Evolutionary conservation across 2,113 vertebrate species (phyloP), one percentile per base, ranked within the genome.

Genomic region (Aspiorhynchus laticeps): DNA sequence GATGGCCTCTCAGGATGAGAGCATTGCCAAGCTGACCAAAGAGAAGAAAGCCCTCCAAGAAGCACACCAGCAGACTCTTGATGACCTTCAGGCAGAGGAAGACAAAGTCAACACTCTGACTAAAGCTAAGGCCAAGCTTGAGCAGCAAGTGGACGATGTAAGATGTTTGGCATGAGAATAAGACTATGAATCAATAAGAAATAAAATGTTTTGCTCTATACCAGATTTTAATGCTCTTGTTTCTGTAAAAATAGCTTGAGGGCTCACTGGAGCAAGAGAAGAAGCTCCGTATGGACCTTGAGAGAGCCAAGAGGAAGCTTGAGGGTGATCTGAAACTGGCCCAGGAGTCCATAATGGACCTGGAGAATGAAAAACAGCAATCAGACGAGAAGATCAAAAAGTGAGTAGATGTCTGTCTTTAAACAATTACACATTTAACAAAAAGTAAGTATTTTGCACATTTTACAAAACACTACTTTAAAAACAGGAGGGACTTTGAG

Each of bases 401-500:
- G 74, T 48, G 5, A 77, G 76, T 21, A 2, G 43, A 17, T 17
- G 7, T 7, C 46, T 31, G 0, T 8, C 17, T 21, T 71, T 33
- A 15, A 1, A 69, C 4, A 69, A 38, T 73, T 11, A 10, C 2
- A 8, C 17, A n/a, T n/a, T n/a, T n/a, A n/a, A n/a, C n/a, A n/a
- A 7, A 9, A 43, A 19, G n/a, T n/a, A 73, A n/a, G 51, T 46
- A 76, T 76, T 15, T 77, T 17, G 5, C n/a, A 77, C 14, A 31
- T 51, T 46, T 78, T 46, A 28, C 12, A 26, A 53, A 51, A 28
- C 12, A 33, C 2, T 53, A 31, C 31, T 36, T 28, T 53, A 15
- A n/a, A 31, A 80, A 90, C 87, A 96, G 95, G 91, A 96, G 95
- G 88, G 95, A 96, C 76, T 96, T 95, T 93, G 95, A 96, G 91